Evolutionary conservation across 2,113 vertebrate species (phyloP).

Genomic region (Pterocles burchelli): DNA sequence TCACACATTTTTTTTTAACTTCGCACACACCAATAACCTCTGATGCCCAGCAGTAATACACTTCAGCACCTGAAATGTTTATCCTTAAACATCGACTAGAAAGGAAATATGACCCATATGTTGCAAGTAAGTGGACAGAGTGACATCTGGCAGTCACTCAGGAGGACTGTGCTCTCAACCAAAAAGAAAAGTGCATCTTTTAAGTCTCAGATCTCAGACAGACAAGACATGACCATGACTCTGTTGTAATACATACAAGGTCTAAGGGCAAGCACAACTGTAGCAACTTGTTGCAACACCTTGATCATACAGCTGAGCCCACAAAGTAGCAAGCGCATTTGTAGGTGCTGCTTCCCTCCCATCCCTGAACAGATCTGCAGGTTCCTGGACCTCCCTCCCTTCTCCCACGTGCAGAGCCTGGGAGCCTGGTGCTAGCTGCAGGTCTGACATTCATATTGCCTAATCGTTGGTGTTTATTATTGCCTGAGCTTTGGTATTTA

Average conservation of each 20-base stretch:
- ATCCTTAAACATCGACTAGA: neutral
- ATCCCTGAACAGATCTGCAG: neutral
- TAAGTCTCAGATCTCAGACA: neutral
- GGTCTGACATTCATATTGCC: neutral
- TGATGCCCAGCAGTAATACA: neutral
- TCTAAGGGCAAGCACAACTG: neutral
- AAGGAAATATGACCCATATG: neutral
- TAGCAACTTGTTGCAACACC: neutral
- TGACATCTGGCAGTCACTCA: neutral
- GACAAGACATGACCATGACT: neutral
- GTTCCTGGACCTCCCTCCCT: neutral
- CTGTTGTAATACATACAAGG: neutral
- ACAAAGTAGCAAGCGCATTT: fast-evolving
- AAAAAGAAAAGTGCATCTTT: neutral
- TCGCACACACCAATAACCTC: neutral
- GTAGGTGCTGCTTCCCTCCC: neutral
- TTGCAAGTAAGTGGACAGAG: neutral
- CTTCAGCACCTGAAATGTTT: neutral
- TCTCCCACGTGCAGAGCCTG: neutral
- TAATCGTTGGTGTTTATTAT: neutral
- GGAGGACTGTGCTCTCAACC: neutral
- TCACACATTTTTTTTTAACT: neutral
- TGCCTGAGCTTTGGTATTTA: neutral
- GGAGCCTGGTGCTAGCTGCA: neutral
- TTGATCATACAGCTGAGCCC: neutral